These are phyloP conservation scores for Rhinoptilus africanus DNA, from an alignment of 2,113 vertebrate species.

Conservation along the genomic window DNA sequence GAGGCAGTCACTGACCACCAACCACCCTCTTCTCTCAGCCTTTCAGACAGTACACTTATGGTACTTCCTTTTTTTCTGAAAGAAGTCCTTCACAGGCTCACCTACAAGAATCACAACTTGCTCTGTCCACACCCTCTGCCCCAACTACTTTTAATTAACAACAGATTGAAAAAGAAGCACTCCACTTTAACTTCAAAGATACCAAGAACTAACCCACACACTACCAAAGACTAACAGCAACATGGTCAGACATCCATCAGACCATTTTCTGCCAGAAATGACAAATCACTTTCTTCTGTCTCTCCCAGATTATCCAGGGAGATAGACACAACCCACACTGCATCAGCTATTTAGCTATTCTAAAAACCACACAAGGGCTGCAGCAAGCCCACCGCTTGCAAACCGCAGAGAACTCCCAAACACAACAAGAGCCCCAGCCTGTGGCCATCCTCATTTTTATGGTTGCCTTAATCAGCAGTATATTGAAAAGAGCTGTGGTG, in stretches of 20 bases:
- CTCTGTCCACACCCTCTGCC: background rate
- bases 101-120: background rate
- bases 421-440: accelerated
- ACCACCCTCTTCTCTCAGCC: background rate
- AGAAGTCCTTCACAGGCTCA: background rate
- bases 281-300: background rate
- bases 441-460: accelerated
- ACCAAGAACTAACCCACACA: accelerated
- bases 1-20: background rate
- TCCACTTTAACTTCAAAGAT: background rate
- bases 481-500: background rate
- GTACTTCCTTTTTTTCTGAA: background rate
- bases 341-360: background rate
- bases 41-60: accelerated
- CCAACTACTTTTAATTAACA: background rate
- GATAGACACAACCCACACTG: background rate
- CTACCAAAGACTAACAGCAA: background rate
- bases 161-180: background rate
- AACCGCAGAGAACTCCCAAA: accelerated
- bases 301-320: background rate
- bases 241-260: background rate
- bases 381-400: accelerated
- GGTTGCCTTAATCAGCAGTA: background rate
- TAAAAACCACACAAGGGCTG: accelerated
- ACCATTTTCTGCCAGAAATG: background rate